Evolutionary conservation across 1,140 invertebrate genomes (phyloP).

Genomic region (Calephelis nemesis): DNA sequence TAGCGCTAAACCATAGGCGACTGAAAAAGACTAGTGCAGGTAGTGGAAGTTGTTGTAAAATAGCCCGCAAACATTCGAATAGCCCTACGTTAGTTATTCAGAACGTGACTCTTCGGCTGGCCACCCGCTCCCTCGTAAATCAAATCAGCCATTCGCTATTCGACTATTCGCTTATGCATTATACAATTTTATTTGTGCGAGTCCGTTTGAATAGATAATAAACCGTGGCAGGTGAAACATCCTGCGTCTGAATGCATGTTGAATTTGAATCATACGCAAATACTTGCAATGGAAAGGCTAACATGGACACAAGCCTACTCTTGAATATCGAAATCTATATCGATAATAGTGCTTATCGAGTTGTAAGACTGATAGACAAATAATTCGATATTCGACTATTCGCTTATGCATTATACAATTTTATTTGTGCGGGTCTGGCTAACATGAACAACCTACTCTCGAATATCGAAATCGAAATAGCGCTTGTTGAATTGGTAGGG

Average conservation of each 20-base stretch:
- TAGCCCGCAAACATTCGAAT: constrained; percentile 39
- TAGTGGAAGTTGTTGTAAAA: not conserved
- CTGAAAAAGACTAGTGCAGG: not conserved
- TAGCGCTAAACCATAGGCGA: too few species aligned
- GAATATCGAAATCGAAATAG: not conserved
- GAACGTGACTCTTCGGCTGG: constrained; percentile 50
- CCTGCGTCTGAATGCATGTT: constrained; percentile 52
- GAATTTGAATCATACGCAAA: constrained; percentile 68
- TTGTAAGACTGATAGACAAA: too few species aligned
- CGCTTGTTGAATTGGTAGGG: too few species aligned
- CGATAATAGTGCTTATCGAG: too few species aligned
- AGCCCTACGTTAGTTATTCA: constrained; percentile 72
- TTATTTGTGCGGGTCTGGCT: constrained; percentile 77
- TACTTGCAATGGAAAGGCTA: constrained; percentile 35
- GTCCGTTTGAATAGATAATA: constrained; percentile 76
- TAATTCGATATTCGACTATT: constrained; percentile 73
- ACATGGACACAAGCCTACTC: constrained; percentile 27
- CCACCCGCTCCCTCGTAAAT: constrained; percentile 65
- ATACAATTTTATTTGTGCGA: constrained; percentile 79
- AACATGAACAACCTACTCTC: constrained; percentile 24
- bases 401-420: constrained; percentile 79
- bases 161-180: constrained; percentile 78
- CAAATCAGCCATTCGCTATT: constrained; percentile 75
- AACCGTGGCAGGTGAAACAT: constrained; percentile 72
- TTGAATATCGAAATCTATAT: not conserved